These are phyloP conservation scores for Aplysina aerophoba DNA, from an alignment of 37 sponge, comb jelly and placozoan species.

Conservation along the genomic window DNA sequence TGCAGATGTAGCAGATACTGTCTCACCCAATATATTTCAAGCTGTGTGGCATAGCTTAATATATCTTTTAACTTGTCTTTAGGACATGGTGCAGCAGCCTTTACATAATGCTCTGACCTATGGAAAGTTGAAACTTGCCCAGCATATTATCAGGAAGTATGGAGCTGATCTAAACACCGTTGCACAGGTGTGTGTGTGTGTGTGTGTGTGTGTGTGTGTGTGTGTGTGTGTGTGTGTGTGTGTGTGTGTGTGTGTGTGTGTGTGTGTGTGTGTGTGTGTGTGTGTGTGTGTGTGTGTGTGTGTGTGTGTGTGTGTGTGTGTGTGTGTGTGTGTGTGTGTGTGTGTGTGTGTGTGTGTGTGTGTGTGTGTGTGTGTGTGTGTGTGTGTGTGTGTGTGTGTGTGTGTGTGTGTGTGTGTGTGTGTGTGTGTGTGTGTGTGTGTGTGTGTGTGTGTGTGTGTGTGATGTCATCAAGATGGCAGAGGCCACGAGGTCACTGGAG, in stretches of 20 bases:
- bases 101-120: no score
- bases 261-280: conserved; percentile 27
- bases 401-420: background rate
- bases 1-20: no score
- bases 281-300: background rate
- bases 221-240: conserved; percentile 12
- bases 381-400: conserved; percentile 36
- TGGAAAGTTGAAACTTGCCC: no score
- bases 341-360: conserved; percentile 32
- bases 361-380: conserved; percentile 32
- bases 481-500: no score
- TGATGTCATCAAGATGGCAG: no score
- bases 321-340: conserved; percentile 32
- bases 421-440: no score
- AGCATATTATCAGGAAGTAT: no score
- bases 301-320: background rate
- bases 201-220: background rate
- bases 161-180: background rate
- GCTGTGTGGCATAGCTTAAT: no score
- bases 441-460: no score
- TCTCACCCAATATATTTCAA: no score
- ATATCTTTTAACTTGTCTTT: no score
- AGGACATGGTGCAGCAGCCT: no score
- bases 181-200: background rate
- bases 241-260: background rate